These are phyloP conservation scores for Scortum barcoo DNA, from an alignment of 2,113 vertebrate genomes.

Conservation along the genomic window DNA sequence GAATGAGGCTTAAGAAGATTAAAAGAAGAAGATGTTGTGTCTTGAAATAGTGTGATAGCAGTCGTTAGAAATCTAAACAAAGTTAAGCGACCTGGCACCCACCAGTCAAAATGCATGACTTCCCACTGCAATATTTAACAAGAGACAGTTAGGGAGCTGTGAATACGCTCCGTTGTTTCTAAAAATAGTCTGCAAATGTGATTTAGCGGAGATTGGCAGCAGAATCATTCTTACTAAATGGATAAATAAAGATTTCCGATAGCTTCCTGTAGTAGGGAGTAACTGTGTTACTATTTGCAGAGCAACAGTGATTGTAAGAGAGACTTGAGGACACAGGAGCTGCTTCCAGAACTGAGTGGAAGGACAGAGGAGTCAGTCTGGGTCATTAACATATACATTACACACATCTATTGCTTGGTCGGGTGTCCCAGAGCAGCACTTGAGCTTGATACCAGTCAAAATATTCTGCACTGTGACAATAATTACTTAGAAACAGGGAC, in stretches of 20 bases:
- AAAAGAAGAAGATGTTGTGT: conserved; percentile 63
- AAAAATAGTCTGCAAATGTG: conserved; percentile 20
- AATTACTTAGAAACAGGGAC: no score
- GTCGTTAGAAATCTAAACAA: conserved; percentile 43
- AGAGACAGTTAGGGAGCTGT: not conserved
- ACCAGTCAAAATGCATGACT: not conserved
- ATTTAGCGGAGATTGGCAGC: conserved; percentile 18
- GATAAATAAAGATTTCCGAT: conserved; percentile 49
- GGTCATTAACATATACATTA: conserved; percentile 16
- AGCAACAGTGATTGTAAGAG: conserved; percentile 33
- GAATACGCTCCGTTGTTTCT: not conserved
- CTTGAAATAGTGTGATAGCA: conserved; percentile 64
- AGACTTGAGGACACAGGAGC: conserved; percentile 11
- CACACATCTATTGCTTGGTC: not conserved
- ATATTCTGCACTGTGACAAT: not conserved
- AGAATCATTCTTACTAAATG: conserved; percentile 37
- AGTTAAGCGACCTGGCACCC: not conserved
- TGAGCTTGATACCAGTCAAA: not conserved
- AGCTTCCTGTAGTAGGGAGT: conserved; percentile 34
- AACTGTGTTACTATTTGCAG: conserved; percentile 48
- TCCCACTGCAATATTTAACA: not conserved
- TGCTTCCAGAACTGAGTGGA: conserved; percentile 15
- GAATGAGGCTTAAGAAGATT: conserved; percentile 76
- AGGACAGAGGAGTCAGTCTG: conserved; percentile 29
- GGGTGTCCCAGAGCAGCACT: not conserved